Evolutionary conservation across 2,888 invertebrate species (phyloP).

Genomic region (Ferrisia virgata): DNA sequence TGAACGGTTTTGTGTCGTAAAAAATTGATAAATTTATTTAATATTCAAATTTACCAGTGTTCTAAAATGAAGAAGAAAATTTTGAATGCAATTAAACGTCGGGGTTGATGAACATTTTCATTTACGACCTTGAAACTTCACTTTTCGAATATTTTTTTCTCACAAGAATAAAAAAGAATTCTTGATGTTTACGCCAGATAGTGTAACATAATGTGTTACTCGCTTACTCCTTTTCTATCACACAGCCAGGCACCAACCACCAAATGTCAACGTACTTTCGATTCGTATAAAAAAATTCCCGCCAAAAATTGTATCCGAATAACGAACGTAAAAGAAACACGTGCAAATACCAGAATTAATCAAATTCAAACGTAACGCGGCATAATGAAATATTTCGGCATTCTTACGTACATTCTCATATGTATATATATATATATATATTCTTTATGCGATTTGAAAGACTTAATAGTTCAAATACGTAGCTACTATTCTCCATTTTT

Average conservation of each 20-base stretch:
- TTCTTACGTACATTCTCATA: too few relatives aligned
- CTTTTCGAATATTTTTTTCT: slow-evolving; percentile 12
- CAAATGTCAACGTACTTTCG: background rate
- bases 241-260: background rate
- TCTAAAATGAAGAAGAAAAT: background rate
- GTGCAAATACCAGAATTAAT: background rate
- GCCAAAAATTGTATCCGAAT: background rate
- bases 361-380: too few relatives aligned
- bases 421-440: too few relatives aligned
- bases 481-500: too few relatives aligned
- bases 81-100: background rate
- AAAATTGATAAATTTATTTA: slow-evolving; percentile 13
- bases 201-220: background rate
- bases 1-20: slow-evolving; percentile 9
- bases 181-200: slow-evolving; percentile 15
- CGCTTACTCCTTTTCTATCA: background rate
- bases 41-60: background rate
- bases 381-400: too few relatives aligned
- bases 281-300: background rate
- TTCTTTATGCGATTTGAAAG: too few relatives aligned
- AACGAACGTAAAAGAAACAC: background rate
- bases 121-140: background rate
- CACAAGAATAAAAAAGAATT: background rate
- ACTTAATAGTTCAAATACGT: too few relatives aligned
- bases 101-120: slow-evolving; percentile 22